Conservation (phyloP, 2,888 invertebrate genomes). For the Drosophila leonis region DNA sequence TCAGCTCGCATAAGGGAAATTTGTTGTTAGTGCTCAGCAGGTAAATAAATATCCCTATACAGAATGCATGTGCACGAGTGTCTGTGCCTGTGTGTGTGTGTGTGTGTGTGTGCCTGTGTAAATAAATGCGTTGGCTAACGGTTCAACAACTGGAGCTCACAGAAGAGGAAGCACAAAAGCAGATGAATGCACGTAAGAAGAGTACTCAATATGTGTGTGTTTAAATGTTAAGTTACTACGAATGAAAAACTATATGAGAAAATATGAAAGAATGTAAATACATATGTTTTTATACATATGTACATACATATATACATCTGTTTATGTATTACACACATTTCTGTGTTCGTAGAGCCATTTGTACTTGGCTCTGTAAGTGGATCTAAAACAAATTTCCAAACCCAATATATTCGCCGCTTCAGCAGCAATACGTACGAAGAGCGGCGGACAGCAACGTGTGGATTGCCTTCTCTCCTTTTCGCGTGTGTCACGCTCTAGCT, state of each 20-base stretch:
- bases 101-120: background rate
- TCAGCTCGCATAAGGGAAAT: background rate
- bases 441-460: slow-evolving; percentile 10
- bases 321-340: background rate
- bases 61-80: background rate
- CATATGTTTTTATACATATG: background rate
- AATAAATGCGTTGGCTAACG: slow-evolving; percentile 2
- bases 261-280: background rate
- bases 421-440: slow-evolving; percentile 6
- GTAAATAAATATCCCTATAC: slow-evolving; percentile 3
- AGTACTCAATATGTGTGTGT: background rate
- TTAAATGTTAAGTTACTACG: background rate
- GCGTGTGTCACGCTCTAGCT: slow-evolving; percentile 49
- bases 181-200: slow-evolving; percentile 1
- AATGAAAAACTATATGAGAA: slow-evolving; percentile 1
- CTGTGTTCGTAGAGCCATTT: slow-evolving; percentile 4
- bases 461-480: slow-evolving; percentile 42
- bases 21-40: background rate
- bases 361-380: slow-evolving; percentile 22
- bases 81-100: no score
- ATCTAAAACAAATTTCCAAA: slow-evolving; percentile 31
- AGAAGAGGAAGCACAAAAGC: background rate
- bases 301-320: background rate
- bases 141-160: background rate
- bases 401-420: slow-evolving; percentile 25